Evolutionary conservation across 1,140 invertebrate species (phyloP), one percentile per base, ranked within the genome.

Genomic region (Thaumetopoea pityocampa): DNA sequence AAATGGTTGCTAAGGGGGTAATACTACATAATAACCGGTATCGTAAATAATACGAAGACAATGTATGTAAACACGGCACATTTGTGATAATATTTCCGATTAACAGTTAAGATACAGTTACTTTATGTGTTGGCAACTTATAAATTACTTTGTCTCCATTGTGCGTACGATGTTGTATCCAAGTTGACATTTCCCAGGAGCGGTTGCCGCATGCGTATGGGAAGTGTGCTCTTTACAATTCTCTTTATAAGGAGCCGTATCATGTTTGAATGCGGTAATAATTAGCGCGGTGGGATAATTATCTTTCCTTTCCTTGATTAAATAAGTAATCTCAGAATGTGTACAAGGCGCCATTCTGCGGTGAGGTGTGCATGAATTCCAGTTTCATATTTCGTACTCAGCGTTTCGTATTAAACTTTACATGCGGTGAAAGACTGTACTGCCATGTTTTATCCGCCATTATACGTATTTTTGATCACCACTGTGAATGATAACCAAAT

Each of bases 1-100:
- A 62, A 62, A 51, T 59, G 54, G 41, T 44, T 34, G n/a, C n/a
- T n/a, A n/a, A n/a, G n/a, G n/a, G 22, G 27, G 38, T 62, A 62
- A 65, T 60, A 18, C 26, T 15, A 53, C 15, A 65, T 61, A 65
- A 66, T 61, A 51, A 40, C 14, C 22, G 41, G 47, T 52, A 41
- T 61, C 37, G 51, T 47, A 52, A 61, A 49, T 54, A 48, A 52
- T 53, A 46, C 35, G 12, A 18, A 32, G 30, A 55, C 44, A 38
- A 44, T 44, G 44, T 26, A 22, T 30, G 43, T 45, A 49, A 60
- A 55, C 27, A 53, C 23, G 15, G 6, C 14, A 34, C 26, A 51
- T 49, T 58, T 51, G 41, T 38, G 22, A 41, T 53, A 58, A 58
- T 52, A 44, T 6, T 9, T 11, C 18, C 26, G 18, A 30, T 28